phyloP scores from a whole-genome alignment of 2,888 invertebrate genomes.

The Pyrgus malvae region DNA sequence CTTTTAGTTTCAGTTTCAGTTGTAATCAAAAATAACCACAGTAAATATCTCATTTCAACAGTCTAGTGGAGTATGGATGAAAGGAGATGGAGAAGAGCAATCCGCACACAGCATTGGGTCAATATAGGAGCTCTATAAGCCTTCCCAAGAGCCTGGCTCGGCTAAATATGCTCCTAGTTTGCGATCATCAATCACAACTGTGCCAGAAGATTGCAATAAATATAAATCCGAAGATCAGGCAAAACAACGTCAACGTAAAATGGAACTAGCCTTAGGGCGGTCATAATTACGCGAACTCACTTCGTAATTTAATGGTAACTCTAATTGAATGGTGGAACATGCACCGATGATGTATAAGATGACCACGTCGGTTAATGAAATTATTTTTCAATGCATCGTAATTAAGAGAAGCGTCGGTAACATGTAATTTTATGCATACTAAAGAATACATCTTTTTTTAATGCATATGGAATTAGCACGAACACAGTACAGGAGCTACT shows the following conservation, averaged over 20 bases:
- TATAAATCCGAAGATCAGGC: not conserved
- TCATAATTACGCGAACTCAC: constrained; percentile 15
- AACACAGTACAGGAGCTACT: not conserved
- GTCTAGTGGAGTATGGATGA: too few species aligned
- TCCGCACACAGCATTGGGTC: too few species aligned
- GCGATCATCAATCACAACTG: not conserved
- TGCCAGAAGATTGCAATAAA: not conserved
- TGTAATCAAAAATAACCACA: too few species aligned
- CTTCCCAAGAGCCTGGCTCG: too few species aligned
- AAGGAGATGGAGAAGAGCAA: too few species aligned
- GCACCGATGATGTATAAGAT: constrained; percentile 18
- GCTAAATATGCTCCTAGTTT: too few species aligned
- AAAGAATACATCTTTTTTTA: constrained; percentile 20
- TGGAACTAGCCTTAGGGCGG: constrained; percentile 10
- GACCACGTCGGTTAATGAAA: constrained; percentile 20
- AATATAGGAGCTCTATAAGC: too few species aligned
- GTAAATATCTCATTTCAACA: too few species aligned
- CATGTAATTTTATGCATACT: constrained; percentile 18
- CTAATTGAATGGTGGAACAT: constrained; percentile 15
- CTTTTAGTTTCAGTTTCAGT: too few species aligned
- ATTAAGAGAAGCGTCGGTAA: constrained; percentile 22
- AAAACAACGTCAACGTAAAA: constrained; percentile 5
- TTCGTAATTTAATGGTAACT: constrained; percentile 15
- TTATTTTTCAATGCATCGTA: constrained; percentile 25
- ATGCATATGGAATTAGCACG: not conserved